A percentile compares a stretch with the other conserved stretches of the same genome.
Evolutionary conservation across 2,113 vertebrate genomes (phyloP).

Genomic region (Burhinus oedicnemus): DNA sequence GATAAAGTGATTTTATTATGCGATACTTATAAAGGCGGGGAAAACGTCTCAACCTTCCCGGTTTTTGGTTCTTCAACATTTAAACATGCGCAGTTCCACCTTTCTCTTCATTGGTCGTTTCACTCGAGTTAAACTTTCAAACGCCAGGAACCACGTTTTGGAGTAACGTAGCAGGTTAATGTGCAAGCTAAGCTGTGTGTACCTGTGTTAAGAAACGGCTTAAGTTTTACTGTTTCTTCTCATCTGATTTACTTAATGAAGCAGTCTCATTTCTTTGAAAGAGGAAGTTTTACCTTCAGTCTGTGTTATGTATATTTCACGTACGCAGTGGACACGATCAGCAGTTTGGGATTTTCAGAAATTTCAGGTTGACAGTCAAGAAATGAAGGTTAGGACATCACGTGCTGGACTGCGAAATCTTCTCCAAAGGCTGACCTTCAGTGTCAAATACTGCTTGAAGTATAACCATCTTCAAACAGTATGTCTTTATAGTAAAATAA

Average conservation of each 20-base stretch:
- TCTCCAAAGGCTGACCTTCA: slow-evolving; percentile 45
- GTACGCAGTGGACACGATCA: not conserved
- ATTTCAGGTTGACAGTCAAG: not conserved
- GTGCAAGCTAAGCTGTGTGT: too few relatives aligned
- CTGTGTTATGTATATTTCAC: not conserved
- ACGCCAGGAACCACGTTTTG: rapidly evolving
- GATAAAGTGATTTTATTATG: too few relatives aligned
- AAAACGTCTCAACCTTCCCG: rapidly evolving
- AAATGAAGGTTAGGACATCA: not conserved
- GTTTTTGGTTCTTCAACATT: not conserved
- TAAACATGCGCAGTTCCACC: too few relatives aligned
- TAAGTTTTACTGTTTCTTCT: not conserved
- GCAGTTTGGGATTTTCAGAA: not conserved
- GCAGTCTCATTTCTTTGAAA: not conserved
- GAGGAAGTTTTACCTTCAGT: not conserved
- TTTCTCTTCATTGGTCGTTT: too few relatives aligned
- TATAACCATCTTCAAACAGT: not conserved
- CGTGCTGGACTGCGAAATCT: slow-evolving; percentile 37
- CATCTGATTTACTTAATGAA: not conserved
- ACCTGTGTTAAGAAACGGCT: too few relatives aligned
- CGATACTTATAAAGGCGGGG: rapidly evolving
- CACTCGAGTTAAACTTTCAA: not conserved
- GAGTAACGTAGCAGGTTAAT: too few relatives aligned
- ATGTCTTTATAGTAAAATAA: not conserved
- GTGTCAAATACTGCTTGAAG: not conserved